Base-by-base conservation (phyloP, 2,113 vertebrate genomes). In the Maccullochella peelii region DNA sequence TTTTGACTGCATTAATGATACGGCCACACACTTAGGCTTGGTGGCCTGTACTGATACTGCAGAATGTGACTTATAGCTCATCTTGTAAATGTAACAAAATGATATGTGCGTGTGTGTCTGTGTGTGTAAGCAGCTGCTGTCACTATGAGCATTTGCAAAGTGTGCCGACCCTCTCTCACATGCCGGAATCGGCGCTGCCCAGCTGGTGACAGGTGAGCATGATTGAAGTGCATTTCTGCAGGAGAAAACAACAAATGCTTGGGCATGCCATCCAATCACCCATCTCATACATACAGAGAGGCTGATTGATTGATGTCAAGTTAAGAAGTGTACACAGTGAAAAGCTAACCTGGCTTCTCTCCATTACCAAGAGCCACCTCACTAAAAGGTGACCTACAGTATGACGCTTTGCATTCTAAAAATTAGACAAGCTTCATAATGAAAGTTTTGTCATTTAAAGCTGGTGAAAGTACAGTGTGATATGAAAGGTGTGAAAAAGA, bases 201-300 rank as follows among this genome's bases (percentile, higher is more conserved):
- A 52, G 33, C 79, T 55, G 54, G 65, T 80, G 86, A 89, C 89
- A 80, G 90, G 70, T 70, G 61, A 80, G 70, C n/a, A 68, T 88
- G 87, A 91, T 87, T 85, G 58, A 89, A 79, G 80, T 67, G 75
- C 76, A 65, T 81, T 77, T 80, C 68, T 80, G 62, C 74, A 58
- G 63, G 47, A 74, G 79, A 82, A 90, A 84, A 89, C 77, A 86
- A 79, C 12, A 36, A 54, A 63, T 75, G 79, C 76, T 73, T 76
- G 66, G 71, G 62, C 75, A 83, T 80, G 47, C 67, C 84, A 79
- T 85, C 79, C 84, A 87, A 80, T 92, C 88, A 86, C 52, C 81
- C 77, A 77, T 85, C 78, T 86, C 76, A 79, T 88, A 68, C 88
- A 92, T 88, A 86, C 67, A 85, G 61, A 88, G 71, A 72, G 47